Percentiles rank a stretch among this genome's conserved stretches.
phyloP scores from a whole-genome alignment of 2,113 vertebrate genomes.

The Thalassoma bifasciatum region DNA sequence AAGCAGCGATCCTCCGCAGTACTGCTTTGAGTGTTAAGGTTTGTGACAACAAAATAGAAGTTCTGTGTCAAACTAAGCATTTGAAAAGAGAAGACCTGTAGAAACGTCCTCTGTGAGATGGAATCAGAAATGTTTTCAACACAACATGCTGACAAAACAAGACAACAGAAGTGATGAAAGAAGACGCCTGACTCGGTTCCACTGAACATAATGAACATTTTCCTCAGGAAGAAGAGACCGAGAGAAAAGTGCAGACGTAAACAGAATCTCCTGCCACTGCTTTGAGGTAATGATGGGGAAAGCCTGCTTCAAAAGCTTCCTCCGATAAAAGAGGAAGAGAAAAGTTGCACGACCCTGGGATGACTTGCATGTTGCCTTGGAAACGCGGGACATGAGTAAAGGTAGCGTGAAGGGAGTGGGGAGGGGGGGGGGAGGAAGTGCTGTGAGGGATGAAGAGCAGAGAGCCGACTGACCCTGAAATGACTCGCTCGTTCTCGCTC shows the following conservation, averaged over 20 bases:
- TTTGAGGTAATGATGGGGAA: background rate
- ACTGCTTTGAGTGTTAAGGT: too few relatives aligned
- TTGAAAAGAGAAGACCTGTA: background rate
- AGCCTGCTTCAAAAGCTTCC: background rate
- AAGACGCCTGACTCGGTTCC: background rate
- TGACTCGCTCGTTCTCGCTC: conserved; percentile 25
- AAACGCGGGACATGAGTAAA: background rate
- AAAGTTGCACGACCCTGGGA: conserved; percentile 6
- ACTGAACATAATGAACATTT: background rate
- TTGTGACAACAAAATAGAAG: too few relatives aligned
- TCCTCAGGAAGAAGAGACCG: background rate
- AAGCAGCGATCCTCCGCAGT: too few relatives aligned
- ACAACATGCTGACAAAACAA: conserved; percentile 11
- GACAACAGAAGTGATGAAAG: conserved; percentile 5
- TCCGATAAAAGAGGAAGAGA: background rate
- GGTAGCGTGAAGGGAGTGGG: background rate
- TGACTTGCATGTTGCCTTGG: background rate
- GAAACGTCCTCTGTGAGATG: background rate
- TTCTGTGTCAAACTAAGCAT: too few relatives aligned
- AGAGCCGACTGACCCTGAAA: conserved; percentile 40
- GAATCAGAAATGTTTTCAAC: background rate
- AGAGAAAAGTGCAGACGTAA: conserved; percentile 5
- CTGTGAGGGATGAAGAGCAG: conserved; percentile 16
- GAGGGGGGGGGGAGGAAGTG: background rate
- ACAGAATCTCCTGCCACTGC: conserved; percentile 5